These are phyloP conservation scores for Phasianus colchicus DNA, from an alignment of 2,113 vertebrate genomes.

Conservation along the genomic window DNA sequence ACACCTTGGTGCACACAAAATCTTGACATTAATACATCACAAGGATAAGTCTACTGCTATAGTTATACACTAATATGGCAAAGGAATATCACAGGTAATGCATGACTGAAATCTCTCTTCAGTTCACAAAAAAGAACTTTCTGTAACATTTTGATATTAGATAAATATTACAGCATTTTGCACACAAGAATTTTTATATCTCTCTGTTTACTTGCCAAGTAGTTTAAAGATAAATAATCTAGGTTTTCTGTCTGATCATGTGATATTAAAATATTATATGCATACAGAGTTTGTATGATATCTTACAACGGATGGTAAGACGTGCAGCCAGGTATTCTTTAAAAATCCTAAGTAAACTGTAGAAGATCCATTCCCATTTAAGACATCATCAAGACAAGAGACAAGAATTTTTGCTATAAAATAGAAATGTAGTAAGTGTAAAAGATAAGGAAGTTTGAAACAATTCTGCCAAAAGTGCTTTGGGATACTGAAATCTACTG, in stretches of 20 bases:
- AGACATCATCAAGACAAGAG: background rate
- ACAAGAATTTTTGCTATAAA: background rate
- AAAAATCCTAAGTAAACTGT: background rate
- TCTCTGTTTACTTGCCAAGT: background rate
- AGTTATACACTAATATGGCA: background rate
- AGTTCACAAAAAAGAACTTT: background rate
- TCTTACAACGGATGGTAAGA: background rate
- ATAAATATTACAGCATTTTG: background rate
- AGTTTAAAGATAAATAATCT: background rate
- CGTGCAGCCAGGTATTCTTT: background rate
- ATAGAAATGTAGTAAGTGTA: background rate
- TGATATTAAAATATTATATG: background rate
- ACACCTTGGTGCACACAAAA: background rate
- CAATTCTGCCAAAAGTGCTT: background rate
- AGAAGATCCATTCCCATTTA: background rate
- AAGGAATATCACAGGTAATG: background rate
- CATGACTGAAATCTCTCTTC: background rate
- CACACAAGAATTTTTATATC: background rate
- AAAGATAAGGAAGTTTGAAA: background rate
- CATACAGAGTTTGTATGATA: background rate
- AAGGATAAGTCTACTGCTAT: background rate
- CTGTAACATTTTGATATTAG: background rate
- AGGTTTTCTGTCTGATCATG: background rate
- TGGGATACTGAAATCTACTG: background rate
- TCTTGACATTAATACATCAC: background rate